phyloP scores from a whole-genome alignment of 2,888 invertebrate species.

The Nasonovia ribisnigri region DNA sequence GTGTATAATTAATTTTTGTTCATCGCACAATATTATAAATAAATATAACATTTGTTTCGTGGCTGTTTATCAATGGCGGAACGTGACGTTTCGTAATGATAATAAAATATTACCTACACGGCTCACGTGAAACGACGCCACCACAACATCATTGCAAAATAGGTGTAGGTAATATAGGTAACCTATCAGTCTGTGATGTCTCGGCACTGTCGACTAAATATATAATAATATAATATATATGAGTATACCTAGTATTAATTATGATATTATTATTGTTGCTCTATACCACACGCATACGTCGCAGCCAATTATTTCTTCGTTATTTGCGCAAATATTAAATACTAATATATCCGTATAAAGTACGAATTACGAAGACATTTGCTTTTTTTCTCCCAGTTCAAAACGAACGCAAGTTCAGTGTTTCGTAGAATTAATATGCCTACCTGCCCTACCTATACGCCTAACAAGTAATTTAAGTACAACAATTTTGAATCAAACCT shows the following conservation, averaged over 20 bases:
- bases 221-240: too few relatives aligned
- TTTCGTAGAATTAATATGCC: too few relatives aligned
- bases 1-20: neutral
- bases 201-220: neutral
- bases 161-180: neutral
- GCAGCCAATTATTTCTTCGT: too few relatives aligned
- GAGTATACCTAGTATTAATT: neutral
- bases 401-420: too few relatives aligned
- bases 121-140: neutral
- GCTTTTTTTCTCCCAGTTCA: too few relatives aligned
- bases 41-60: neutral
- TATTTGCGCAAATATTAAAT: too few relatives aligned
- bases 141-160: neutral
- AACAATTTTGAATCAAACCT: too few relatives aligned
- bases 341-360: too few relatives aligned
- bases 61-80: neutral
- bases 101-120: neutral
- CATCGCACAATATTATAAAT: neutral
- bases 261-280: neutral
- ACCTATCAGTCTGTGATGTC: neutral
- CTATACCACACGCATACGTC: neutral
- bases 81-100: neutral
- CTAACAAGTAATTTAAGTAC: too few relatives aligned
- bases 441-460: too few relatives aligned
- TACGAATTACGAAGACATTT: too few relatives aligned